Evolutionary conservation across 2,113 vertebrate species (phyloP).

Genomic region (Amphiprion percula): DNA sequence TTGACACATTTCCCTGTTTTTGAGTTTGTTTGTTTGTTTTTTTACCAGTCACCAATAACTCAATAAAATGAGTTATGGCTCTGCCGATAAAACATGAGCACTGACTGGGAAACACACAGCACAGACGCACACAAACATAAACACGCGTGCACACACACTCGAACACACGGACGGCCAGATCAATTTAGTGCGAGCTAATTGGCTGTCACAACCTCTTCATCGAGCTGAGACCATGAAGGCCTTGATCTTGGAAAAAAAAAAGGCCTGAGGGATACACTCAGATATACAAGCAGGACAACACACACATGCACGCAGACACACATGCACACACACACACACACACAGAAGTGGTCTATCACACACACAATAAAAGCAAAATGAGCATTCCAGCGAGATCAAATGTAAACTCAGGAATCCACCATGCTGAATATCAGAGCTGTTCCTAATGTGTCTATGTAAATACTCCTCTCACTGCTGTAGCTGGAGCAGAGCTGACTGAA

Average conservation of each 20-base stretch:
- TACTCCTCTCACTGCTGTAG: constrained; percentile 2
- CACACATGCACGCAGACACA: constrained; percentile 23
- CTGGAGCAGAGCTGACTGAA: constrained; percentile 9
- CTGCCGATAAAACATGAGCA: constrained; percentile 69
- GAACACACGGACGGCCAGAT: constrained; percentile 45
- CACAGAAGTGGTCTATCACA: neutral
- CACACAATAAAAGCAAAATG: constrained; percentile 7
- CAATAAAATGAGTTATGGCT: constrained; percentile 71
- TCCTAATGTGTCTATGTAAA: constrained; percentile 13
- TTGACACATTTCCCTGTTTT: constrained; percentile 46
- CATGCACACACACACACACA: constrained; percentile 26
- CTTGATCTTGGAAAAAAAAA: constrained; percentile 66
- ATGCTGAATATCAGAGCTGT: constrained; percentile 6
- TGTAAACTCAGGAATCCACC: constrained; percentile 19
- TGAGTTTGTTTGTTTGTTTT: constrained; percentile 8
- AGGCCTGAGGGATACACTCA: constrained; percentile 55
- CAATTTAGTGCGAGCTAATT: constrained; percentile 75
- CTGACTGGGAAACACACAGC: constrained; percentile 49
- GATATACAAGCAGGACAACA: constrained; percentile 46
- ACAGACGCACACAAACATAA: neutral
- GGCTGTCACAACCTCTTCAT: constrained; percentile 75
- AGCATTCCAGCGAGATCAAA: constrained; percentile 32
- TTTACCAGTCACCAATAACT: constrained; percentile 27
- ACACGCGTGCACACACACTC: constrained; percentile 9
- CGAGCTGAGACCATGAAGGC: constrained; percentile 59